These are phyloP conservation scores for Bombus confusus DNA, from an alignment of 1,140 invertebrate genomes.

Conservation along the genomic window DNA sequence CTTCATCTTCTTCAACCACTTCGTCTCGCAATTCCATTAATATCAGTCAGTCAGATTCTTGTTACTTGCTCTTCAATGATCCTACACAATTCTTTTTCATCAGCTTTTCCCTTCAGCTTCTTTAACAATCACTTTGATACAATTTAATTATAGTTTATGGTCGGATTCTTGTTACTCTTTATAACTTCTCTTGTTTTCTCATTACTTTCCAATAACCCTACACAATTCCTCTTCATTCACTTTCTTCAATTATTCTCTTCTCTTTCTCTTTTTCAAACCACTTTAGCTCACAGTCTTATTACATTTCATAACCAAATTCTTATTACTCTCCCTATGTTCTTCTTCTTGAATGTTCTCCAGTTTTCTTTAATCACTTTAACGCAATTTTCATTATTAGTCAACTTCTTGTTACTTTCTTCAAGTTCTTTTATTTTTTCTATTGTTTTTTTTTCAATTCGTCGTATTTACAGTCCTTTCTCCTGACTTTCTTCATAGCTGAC, in stretches of 20 bases:
- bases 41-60: not conserved
- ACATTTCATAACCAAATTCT: no score
- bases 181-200: not conserved
- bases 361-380: not conserved
- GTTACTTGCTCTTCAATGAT: not conserved
- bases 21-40: not conserved
- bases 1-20: not conserved
- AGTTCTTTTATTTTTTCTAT: not conserved
- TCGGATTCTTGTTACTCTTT: not conserved
- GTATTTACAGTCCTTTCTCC: not conserved
- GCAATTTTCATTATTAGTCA: not conserved
- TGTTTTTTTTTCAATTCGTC: not conserved
- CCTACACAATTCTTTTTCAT: not conserved
- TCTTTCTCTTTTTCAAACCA: no score
- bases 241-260: no score
- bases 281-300: no score
- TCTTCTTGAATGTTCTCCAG: not conserved
- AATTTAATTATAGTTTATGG: not conserved
- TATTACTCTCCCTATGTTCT: not conserved
- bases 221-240: not conserved
- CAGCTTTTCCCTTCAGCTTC: not conserved
- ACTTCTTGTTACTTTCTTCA: not conserved
- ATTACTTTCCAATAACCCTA: not conserved
- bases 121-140: not conserved
- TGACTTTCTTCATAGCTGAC: slow-evolving; percentile 11